Percentiles rank a stretch among this genome's conserved stretches.
phyloP scores from a whole-genome alignment of 1,140 invertebrate genomes.

The Archegozetes longisetosus region DNA sequence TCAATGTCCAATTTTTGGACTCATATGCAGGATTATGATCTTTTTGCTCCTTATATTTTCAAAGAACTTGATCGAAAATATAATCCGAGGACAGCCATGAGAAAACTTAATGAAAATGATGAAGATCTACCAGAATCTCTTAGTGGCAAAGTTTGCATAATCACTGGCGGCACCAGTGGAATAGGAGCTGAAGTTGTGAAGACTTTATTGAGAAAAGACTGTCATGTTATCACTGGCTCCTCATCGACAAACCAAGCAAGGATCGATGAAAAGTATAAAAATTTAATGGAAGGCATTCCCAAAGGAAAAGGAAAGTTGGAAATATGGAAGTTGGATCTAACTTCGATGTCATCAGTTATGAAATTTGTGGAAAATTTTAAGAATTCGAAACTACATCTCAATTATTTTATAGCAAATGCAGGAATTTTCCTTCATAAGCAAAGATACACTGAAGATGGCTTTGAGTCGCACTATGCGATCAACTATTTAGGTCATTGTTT shows the following conservation, averaged over 20 bases:
- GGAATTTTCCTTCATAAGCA: conserved; percentile 69
- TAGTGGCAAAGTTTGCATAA: conserved; percentile 19
- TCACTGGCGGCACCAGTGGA: conserved; percentile 65
- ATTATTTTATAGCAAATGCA: conserved; percentile 43
- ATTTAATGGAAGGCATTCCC: background rate
- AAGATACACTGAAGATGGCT: conserved; percentile 53
- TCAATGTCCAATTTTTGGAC: background rate
- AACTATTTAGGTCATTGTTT: conserved; percentile 79
- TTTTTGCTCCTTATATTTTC: background rate
- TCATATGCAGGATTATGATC: background rate
- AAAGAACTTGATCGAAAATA: background rate
- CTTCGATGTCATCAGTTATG: conserved; percentile 51
- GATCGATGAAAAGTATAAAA: background rate
- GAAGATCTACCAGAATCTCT: background rate
- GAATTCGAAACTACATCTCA: background rate
- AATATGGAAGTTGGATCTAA: conserved; percentile 37
- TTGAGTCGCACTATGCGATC: conserved; percentile 60
- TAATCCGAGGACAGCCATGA: background rate
- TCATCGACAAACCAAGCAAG: background rate
- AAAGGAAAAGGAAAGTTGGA: conserved; percentile 7
- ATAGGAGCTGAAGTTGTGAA: conserved; percentile 65
- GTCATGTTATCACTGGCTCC: conserved; percentile 59
- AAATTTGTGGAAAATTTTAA: conserved; percentile 41
- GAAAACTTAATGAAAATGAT: background rate
- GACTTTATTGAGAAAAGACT: conserved; percentile 56